Evolutionary conservation across 2,113 vertebrate genomes (phyloP).

Genomic region (Neolamprologus longior): DNA sequence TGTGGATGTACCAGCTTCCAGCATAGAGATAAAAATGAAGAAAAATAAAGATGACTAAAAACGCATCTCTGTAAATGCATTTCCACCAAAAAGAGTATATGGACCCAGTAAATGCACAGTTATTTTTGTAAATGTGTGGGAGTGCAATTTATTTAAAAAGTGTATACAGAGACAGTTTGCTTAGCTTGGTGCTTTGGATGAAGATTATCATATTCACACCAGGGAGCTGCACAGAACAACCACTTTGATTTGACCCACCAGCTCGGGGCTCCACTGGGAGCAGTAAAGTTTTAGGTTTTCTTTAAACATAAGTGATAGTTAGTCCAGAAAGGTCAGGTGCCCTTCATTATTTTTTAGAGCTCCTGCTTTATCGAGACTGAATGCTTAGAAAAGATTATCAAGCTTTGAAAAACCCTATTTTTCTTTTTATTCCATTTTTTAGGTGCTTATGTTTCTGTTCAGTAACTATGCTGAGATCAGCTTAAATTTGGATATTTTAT

Average conservation of each 20-base stretch:
- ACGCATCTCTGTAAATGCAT: neutral
- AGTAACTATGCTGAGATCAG: neutral
- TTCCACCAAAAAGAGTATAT: neutral
- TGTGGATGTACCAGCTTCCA: neutral
- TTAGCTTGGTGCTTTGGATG: neutral
- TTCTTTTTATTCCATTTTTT: neutral
- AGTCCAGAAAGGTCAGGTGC: neutral
- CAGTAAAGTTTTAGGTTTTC: neutral
- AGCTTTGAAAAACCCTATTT: neutral
- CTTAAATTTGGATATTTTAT: neutral
- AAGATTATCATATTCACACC: neutral
- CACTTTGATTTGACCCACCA: neutral
- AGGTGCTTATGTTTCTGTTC: neutral
- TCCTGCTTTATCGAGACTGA: neutral
- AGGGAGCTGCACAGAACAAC: neutral
- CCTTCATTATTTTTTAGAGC: neutral
- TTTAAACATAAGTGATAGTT: neutral
- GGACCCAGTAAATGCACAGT: neutral
- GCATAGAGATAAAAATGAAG: neutral
- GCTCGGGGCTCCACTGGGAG: neutral
- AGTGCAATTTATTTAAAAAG: neutral
- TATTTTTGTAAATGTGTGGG: neutral
- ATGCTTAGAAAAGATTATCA: neutral
- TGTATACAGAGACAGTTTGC: neutral
- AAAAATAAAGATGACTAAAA: neutral